Evolutionary conservation across 2,113 vertebrate genomes (phyloP), one percentile per base, ranked within the genome.

Genomic region (Stigmatopora nigra): DNA sequence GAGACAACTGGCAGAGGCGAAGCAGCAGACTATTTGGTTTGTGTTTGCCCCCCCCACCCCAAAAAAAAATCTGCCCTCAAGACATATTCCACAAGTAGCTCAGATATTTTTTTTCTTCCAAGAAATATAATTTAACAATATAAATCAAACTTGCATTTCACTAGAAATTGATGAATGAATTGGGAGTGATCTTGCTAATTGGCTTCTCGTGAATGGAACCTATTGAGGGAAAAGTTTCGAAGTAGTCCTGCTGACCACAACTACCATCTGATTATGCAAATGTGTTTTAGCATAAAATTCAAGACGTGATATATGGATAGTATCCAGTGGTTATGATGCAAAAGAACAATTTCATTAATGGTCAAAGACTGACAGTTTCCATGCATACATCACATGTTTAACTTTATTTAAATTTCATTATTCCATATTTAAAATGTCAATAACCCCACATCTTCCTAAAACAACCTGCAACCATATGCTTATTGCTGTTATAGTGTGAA

Each of bases 1-100:
- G 68, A 84, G 75, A 84, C 81, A 83, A 84, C 57, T 76, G 81
- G 55, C 84, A 70, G 75, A 76, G 71, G 57, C 72, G 47, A 72
- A 78, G 63, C 53, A 68, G 59, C 71, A 67, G 56, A 70, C 17
- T 70, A 69, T 82, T 77, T 70, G 68, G 68, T 66, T 83, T 64
- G 59, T 44, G 63, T 36, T 59, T 46, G 57, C 61, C 74, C 79
- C 68, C 49, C 78, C 59, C 14, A 51, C 65, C 67, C 17, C 17
- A 19, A 19, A 13, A 60, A 20, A 45, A 58, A 68, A 70, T 61
- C 69, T 31, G 25, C 67, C 67, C 64, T 69, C 31, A 46, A 67
- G 49, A 52, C 53, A 71, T 52, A 44, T 31, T 61, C 51, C 49
- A 62, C 47, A 68, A 71, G 45, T 47, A 64, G 41, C 20, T 10